Base-by-base conservation (phyloP, 1,140 invertebrate genomes). In the Leucophenga varia region DNA sequence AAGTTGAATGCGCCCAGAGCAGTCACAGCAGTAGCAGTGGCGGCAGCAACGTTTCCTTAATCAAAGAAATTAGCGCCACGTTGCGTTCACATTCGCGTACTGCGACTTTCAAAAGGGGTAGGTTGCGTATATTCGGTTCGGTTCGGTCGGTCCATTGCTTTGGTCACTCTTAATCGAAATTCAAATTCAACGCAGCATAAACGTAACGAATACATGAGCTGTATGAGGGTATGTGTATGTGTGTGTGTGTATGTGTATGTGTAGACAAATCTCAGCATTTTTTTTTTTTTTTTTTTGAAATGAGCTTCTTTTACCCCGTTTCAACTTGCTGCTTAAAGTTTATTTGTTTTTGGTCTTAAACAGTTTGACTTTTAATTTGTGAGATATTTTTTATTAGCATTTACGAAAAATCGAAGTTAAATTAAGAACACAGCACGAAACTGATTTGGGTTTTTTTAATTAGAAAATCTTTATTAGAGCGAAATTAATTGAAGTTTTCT, bases 51-150 rank as follows among this genome's bases (percentile, higher is more conserved):
- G 22, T 25, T 25, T 25, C 64, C 61, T 59, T 64, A 68, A 67
- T 67, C 63, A 67, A 67, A 67, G 63, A 67, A 67, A 67, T 67
- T 67, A 63, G 63, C 64, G 64, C 54, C 63, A 68, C 64, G 53
- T 67, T 49, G 59, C 60, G 63, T 67, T 52, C 59, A 65, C 10
- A 25, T 10, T 59, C 47, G 48, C 37, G 4, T 47, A 17, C 45
- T 45, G 46, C 36, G 28, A 50, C 18, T 30, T 40, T 19, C 31
- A 42, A 32, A 21, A 20, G 18, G 31, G 45, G 13, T 50, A 37
- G 20, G 39, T 18, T 20, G 41, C 22, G 22, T 25, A n/a, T n/a
- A n/a, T n/a, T 10, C 22, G 10, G 22, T 25, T 25, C 22, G 10
- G 22, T 25, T 25, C 22, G 10, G 22, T 25, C 22, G 5, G 22